phyloP scores from a whole-genome alignment of 2,888 invertebrate genomes.

The Sphinx pinastri region DNA sequence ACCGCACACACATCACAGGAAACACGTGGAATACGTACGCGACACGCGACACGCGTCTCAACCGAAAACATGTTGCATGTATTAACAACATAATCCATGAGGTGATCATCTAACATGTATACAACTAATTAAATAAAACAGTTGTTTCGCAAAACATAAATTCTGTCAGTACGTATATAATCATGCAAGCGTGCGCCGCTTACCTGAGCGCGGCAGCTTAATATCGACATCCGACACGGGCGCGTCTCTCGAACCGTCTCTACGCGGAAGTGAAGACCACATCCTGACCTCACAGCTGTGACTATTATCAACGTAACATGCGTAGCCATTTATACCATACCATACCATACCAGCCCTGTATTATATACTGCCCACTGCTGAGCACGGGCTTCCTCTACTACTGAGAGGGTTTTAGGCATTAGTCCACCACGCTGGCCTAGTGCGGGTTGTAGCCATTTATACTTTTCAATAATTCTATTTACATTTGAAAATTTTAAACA shows the following conservation, averaged over 20 bases:
- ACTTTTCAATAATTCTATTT: neutral
- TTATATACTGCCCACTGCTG: too few species aligned
- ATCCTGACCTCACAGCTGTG: neutral
- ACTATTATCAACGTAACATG: neutral
- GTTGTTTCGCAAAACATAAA: neutral
- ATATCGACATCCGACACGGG: neutral
- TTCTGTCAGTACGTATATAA: neutral
- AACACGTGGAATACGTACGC: conserved; percentile 16
- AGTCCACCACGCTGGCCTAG: too few species aligned
- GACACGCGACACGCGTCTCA: neutral
- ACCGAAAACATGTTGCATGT: conserved; percentile 23
- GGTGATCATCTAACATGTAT: conserved; percentile 11
- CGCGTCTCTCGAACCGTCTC: conserved; percentile 1
- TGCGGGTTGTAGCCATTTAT: neutral
- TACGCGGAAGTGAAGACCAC: neutral
- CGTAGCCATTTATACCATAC: neutral
- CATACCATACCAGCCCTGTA: too few species aligned
- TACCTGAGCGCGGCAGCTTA: conserved; percentile 26
- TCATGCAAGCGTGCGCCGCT: conserved; percentile 32
- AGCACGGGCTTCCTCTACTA: too few species aligned
- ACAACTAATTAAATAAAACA: neutral
- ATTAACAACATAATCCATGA: conserved; percentile 20
- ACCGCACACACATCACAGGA: conserved; percentile 21
- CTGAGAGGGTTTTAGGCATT: too few species aligned
- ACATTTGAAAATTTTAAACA: too few species aligned